Evolutionary conservation across 2,888 invertebrate genomes (phyloP).

Genomic region (Machimus rusticus): DNA sequence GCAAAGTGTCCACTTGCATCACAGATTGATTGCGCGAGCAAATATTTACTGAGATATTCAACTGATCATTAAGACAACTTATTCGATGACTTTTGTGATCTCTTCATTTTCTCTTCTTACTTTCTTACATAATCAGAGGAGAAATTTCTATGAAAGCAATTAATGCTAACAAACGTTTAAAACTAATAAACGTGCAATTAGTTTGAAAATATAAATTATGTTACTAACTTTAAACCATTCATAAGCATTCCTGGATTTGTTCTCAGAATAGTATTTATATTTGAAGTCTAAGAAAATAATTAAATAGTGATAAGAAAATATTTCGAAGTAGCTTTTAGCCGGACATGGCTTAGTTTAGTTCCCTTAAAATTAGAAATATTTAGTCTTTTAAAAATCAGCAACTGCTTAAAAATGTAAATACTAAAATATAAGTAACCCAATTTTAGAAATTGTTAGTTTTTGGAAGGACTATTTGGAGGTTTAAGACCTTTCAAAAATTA

Average conservation of each 20-base stretch:
- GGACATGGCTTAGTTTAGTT: too few species aligned
- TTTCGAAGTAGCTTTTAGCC: too few species aligned
- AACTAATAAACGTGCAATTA: not conserved
- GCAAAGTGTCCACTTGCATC: not conserved
- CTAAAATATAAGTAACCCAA: too few species aligned
- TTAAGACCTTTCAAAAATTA: too few species aligned
- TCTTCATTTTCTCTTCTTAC: not conserved
- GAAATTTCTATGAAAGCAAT: not conserved
- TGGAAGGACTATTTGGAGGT: too few species aligned
- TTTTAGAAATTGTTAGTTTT: too few species aligned
- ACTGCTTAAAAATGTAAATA: too few species aligned
- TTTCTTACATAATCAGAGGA: not conserved
- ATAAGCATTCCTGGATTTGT: not conserved
- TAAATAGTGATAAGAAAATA: too few species aligned
- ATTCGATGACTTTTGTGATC: not conserved
- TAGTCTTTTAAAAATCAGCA: too few species aligned
- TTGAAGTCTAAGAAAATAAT: too few species aligned
- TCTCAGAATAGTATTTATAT: not conserved
- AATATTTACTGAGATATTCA: not conserved
- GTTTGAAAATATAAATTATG: not conserved
- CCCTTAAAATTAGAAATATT: too few species aligned
- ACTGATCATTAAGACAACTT: not conserved
- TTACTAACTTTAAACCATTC: not conserved
- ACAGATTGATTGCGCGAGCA: not conserved
- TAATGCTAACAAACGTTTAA: not conserved